Conservation (phyloP, 2,797 vertebrate species). For the Halcyon smyrnensis region DNA sequence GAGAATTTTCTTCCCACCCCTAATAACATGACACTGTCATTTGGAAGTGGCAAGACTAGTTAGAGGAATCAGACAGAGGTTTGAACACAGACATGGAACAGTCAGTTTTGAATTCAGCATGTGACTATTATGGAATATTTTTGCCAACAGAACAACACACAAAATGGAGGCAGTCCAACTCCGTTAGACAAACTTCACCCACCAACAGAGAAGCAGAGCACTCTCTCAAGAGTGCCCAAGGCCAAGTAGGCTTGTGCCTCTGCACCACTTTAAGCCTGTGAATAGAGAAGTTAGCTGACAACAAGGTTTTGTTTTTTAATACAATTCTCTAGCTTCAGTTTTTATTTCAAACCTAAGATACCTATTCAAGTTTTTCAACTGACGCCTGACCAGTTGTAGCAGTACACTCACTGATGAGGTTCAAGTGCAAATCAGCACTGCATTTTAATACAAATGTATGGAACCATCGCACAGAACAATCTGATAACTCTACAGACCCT, state of each 20-base stretch:
- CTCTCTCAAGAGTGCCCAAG: not conserved
- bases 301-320: not conserved
- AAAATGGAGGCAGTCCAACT: not conserved
- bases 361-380: not conserved
- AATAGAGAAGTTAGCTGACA: not conserved
- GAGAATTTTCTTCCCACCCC: not conserved
- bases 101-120: not conserved
- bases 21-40: not conserved
- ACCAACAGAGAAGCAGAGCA: not conserved
- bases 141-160: not conserved
- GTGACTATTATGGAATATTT: not conserved
- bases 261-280: not conserved
- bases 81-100: fast-evolving
- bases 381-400: not conserved
- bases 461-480: constrained; percentile 84
- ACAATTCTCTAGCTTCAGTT: not conserved
- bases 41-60: not conserved
- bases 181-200: not conserved
- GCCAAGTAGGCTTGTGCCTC: not conserved
- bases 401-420: fast-evolving
- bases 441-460: constrained; percentile 68
- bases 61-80: not conserved
- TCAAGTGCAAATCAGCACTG: not conserved
- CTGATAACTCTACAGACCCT: constrained; percentile 77
- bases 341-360: not conserved